Conservation (phyloP, 2,113 vertebrate species). For the Cynopterus brachyotis region DNA sequence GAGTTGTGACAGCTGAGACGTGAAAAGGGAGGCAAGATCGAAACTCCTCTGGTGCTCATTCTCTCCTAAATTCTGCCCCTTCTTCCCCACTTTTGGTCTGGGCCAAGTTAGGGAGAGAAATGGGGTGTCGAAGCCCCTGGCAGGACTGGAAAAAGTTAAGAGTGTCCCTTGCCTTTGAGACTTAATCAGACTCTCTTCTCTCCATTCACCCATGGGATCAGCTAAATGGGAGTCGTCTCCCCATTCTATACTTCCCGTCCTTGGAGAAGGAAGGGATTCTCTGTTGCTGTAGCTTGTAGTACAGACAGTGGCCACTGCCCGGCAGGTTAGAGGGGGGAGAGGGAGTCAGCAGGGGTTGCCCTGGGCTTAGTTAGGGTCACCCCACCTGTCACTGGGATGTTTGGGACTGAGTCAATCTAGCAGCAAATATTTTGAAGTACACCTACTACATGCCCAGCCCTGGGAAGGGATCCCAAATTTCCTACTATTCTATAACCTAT, state of each 20-base stretch:
- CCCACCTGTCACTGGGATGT: not conserved
- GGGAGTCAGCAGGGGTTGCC: not conserved
- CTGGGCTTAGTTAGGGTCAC: not conserved
- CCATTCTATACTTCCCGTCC: not conserved
- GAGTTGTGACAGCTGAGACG: not conserved
- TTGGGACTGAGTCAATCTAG: not conserved
- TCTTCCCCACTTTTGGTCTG: not conserved
- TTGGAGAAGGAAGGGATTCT: not conserved
- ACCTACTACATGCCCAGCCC: not conserved
- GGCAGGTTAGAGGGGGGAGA: not conserved
- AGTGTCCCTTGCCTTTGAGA: not conserved
- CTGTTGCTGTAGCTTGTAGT: not conserved
- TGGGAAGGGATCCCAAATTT: not conserved
- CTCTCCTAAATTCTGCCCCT: not conserved
- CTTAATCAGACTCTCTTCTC: not conserved
- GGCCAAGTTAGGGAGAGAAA: not conserved
- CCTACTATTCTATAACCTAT: not conserved
- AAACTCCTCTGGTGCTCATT: fast-evolving
- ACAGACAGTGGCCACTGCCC: not conserved
- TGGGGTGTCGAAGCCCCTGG: not conserved
- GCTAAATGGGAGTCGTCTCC: not conserved
- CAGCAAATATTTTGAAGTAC: not conserved
- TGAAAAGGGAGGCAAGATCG: not conserved
- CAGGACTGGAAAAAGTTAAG: not conserved
- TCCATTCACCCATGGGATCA: not conserved